Base-by-base conservation (phyloP, 2,888 invertebrate genomes). In the Parnassius apollo region DNA sequence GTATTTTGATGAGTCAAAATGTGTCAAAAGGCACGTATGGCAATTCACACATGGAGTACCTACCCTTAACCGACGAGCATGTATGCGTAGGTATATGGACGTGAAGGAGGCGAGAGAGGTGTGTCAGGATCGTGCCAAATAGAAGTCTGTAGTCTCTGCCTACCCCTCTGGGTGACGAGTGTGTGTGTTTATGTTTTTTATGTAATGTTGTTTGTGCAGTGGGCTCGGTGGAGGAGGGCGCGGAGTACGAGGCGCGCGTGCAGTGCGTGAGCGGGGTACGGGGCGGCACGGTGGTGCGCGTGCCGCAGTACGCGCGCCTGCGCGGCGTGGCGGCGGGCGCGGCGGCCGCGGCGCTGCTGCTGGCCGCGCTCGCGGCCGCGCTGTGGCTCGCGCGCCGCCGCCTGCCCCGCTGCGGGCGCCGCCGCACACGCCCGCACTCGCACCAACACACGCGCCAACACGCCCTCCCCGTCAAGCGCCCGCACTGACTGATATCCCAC, bases 241-340 rank as follows among this genome's bases (percentile, higher is more conserved):
- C 92, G 72, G 93, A 91, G 59, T 97, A 97, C 81, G 93, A 93
- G 74, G 95, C 97, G 75, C 95, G 95, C 83, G 96, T 97, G 64
- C 82, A 93, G 66, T 95, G 96, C 75, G 94, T 93, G 50, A 51
- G 61, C 69, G 92, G 94, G n/a, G 90, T 93, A 53, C 93, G 94
- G 68, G 94, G 94, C 55, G 94, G 93, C 70, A 92, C 95, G 56
- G 88, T 91, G 64, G 85, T 96, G 62, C 92, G 92, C 66, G 95
- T 96, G 72, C 96, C 96, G 52, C 93, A 94, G 57, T 95, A 94
- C 81, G 93, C 94, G 67, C 94, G 94, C 65, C 93, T 95, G 81
- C 93, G 95, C 62, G 95, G 95, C 44, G 93, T 95, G 68, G 94
- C 96, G 46, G 94, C 94, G 75, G 96, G 95, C 58, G 93, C 95